Percentiles rank a stretch among this genome's conserved stretches.
Evolutionary conservation across 2,888 invertebrate species (phyloP).

Genomic region (Ptychoptera albimana): DNA sequence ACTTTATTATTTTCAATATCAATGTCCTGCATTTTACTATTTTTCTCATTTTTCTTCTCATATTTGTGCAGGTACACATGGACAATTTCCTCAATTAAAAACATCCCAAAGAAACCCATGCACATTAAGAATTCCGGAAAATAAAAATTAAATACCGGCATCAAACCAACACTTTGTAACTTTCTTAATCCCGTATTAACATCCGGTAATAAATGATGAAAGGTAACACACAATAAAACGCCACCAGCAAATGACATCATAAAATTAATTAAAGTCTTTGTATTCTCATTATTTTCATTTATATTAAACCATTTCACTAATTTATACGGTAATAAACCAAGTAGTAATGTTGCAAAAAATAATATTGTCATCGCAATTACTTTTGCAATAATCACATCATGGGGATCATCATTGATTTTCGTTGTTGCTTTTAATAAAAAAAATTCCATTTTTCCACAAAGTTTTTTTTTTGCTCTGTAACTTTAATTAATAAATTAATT

Average conservation of each 20-base stretch:
- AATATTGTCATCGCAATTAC: conserved; percentile 62
- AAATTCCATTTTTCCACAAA: too few species aligned
- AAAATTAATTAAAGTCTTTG: conserved; percentile 34
- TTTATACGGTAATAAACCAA: conserved; percentile 58
- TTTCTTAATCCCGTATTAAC: conserved; percentile 50
- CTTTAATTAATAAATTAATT: too few species aligned
- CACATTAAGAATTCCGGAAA: conserved; percentile 59
- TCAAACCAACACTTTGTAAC: conserved; percentile 32
- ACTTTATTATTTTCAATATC: too few species aligned
- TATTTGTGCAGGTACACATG: conserved; percentile 47
- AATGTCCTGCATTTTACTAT: too few species aligned
- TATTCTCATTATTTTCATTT: conserved; percentile 13
- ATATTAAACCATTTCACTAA: conserved; percentile 42
- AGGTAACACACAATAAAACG: conserved; percentile 64
- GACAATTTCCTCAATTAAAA: conserved; percentile 63
- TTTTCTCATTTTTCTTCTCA: conserved; percentile 20
- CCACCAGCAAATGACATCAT: conserved; percentile 71
- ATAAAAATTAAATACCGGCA: conserved; percentile 41
- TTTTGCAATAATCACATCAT: conserved; percentile 50
- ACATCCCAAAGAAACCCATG: conserved; percentile 59
- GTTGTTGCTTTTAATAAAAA: too few species aligned
- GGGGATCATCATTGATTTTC: conserved; percentile 20
- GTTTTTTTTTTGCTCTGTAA: too few species aligned
- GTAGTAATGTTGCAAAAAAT: conserved; percentile 54
- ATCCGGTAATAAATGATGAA: conserved; percentile 67